These are phyloP conservation scores for Ichneumon xanthorius DNA, from an alignment of 2,888 invertebrate species.

Conservation along the genomic window DNA sequence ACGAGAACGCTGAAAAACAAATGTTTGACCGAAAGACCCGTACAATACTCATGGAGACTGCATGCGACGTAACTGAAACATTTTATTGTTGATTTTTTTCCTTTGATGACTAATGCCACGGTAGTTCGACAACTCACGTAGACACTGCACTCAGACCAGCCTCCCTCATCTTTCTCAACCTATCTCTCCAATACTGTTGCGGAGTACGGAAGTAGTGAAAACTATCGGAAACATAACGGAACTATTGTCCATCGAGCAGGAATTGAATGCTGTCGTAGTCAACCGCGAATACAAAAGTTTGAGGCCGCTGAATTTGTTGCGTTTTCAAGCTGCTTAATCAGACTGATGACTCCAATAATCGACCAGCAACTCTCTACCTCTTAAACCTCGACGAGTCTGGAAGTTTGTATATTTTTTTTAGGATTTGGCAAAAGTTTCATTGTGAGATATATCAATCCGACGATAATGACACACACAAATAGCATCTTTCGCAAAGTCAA, in stretches of 20 bases:
- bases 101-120: not conserved
- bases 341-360: not conserved
- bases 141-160: constrained; percentile 95
- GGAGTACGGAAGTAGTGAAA: constrained; percentile 95
- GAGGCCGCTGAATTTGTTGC: constrained; percentile 35
- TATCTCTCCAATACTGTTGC: constrained; percentile 91
- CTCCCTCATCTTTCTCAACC: constrained; percentile 91
- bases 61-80: constrained; percentile 92
- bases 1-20: too few relatives aligned
- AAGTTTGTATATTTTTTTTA: not conserved
- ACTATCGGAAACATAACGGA: constrained; percentile 91
- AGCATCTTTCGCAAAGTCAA: not conserved
- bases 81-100: not conserved
- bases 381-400: not conserved
- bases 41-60: constrained; percentile 91
- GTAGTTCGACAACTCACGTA: constrained; percentile 87
- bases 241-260: constrained; percentile 90
- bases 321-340: constrained; percentile 37
- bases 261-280: constrained; percentile 88
- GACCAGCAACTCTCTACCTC: not conserved
- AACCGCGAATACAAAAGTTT: constrained; percentile 83
- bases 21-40: too few relatives aligned
- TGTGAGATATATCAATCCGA: not conserved
- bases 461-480: not conserved
- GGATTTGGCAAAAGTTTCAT: not conserved